Base-by-base conservation (phyloP, 2,113 vertebrate species). In the Taurulus bubalis region DNA sequence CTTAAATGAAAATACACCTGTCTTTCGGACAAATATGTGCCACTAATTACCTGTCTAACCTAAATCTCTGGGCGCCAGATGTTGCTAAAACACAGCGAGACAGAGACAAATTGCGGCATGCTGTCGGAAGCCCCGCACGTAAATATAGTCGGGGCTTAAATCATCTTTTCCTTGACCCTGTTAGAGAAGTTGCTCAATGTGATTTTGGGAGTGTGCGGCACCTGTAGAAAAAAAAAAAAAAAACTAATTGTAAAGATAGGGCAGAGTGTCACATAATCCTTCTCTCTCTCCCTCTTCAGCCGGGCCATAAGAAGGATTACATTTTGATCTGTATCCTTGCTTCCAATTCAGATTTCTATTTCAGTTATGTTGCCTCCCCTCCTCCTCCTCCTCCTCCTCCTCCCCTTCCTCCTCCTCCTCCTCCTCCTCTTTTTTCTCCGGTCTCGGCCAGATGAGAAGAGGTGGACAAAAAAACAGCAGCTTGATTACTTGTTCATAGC, bases 1-100 rank as follows among this genome's bases (percentile, higher is more conserved):
- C 90, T 94, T 93, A 93, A 95, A 95, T 95, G 93, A 95, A 95
- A 94, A 93, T 94, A 94, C 95, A 95, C 94, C 95, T 95, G 95
- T 96, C 95, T 95, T 94, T 93, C 93, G 94, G 95, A 96, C 94
- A 95, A 95, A 95, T 95, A 94, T 91, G 90, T 93, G 93, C 90
- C 93, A 93, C 93, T 95, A 95, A 95, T 96, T 96, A 95, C 94
- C 92, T 93, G 95, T 95, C 95, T 95, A 95, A 95, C 94, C 95
- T 95, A 95, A 96, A 95, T 95, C 94, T 95, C 93, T 88, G 89
- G 91, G 91, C 92, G 89, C 95, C 95, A 96, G 95, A 96, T 96
- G 95, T 96, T 96, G 91, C 94, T 94, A 93, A 95, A 96, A 94
- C 89, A 92, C 92, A 86, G 89, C 56, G 82, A 89, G 95, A 95